A percentile compares a stretch with the other conserved stretches of the same genome.
phyloP scores from a whole-genome alignment of 2,797 vertebrate genomes.

The Scolopax rusticola region DNA sequence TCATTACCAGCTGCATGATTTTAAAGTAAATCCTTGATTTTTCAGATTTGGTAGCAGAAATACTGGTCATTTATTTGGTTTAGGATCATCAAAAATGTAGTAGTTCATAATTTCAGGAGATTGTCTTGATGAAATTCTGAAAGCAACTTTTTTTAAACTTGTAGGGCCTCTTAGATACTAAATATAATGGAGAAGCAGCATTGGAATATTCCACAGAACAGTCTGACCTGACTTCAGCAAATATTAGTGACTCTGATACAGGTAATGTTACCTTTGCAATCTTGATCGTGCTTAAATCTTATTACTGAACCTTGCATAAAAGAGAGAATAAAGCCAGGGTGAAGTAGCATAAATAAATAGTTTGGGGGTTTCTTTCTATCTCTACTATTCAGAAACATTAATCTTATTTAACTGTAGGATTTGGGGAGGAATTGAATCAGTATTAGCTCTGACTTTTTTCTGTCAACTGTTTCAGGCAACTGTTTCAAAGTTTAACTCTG shows the following conservation, averaged over 20 bases:
- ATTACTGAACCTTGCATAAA: not conserved
- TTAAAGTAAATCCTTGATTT: not conserved
- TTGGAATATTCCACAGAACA: slow-evolving; percentile 11
- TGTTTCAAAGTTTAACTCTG: not conserved
- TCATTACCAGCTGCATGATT: not conserved
- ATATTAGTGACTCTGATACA: not conserved
- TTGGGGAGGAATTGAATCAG: not conserved
- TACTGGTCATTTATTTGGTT: not conserved
- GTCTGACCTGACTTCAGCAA: not conserved
- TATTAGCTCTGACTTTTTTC: not conserved
- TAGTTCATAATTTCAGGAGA: not conserved
- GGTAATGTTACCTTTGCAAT: slow-evolving; percentile 6
- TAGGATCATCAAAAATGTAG: not conserved
- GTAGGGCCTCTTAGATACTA: not conserved
- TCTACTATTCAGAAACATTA: not conserved
- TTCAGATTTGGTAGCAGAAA: not conserved
- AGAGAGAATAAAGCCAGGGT: not conserved
- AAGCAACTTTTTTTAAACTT: not conserved
- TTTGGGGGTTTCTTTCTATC: accelerated
- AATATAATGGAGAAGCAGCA: not conserved
- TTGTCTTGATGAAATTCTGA: not conserved
- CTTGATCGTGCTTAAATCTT: not conserved
- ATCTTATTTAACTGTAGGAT: not conserved
- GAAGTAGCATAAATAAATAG: not conserved
- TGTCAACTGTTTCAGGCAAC: not conserved